phyloP scores from a whole-genome alignment of 2,113 vertebrate genomes.

The Hyla sarda region DNA sequence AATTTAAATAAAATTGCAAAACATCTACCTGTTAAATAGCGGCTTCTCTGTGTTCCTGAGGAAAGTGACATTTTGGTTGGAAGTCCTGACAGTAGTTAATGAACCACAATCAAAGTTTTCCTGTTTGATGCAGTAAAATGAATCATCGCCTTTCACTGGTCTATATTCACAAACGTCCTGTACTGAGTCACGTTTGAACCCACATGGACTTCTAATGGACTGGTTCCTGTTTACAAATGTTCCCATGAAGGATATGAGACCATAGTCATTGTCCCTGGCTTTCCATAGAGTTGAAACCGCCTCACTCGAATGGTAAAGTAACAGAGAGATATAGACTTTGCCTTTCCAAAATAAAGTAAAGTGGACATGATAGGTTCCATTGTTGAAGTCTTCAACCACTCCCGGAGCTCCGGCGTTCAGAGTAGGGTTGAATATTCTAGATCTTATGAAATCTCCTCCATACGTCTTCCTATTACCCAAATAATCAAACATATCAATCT shows the following conservation, averaged over 20 bases:
- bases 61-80: conserved; percentile 36
- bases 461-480: conserved; percentile 37
- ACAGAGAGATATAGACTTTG: not conserved
- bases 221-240: too few relatives aligned
- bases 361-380: conserved; percentile 31
- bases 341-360: conserved; percentile 37
- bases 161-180: conserved; percentile 51
- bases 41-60: conserved; percentile 52
- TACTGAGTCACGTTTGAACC: not conserved
- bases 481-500: conserved; percentile 49
- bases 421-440: conserved; percentile 30
- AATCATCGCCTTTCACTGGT: conserved; percentile 44
- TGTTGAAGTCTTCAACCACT: not conserved
- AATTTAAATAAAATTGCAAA: too few relatives aligned
- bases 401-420: conserved; percentile 22
- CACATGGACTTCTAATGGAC: too few relatives aligned
- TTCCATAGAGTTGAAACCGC: not conserved
- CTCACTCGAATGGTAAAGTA: conserved; percentile 3
- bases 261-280: conserved; percentile 21
- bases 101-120: conserved; percentile 49
- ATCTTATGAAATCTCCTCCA: conserved; percentile 43
- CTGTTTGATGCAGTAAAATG: conserved; percentile 62
- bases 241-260: not conserved
- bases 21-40: conserved; percentile 63
- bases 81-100: conserved; percentile 9